Evolutionary conservation across 2,888 invertebrate genomes (phyloP).

Genomic region (Frankliniella intonsa): DNA sequence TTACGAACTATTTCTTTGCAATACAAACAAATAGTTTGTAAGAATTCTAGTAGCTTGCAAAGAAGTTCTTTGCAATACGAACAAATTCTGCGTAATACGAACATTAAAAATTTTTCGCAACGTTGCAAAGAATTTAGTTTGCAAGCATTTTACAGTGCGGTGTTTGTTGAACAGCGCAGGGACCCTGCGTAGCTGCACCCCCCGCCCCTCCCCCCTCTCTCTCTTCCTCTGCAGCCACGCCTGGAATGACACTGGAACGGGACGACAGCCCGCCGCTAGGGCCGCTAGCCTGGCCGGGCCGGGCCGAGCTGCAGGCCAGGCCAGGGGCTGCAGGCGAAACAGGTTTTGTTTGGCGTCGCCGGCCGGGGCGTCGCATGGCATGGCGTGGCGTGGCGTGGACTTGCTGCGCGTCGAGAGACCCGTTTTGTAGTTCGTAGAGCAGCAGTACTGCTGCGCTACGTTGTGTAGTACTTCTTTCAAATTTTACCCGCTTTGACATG

Average conservation of each 20-base stretch:
- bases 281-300: background rate
- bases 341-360: background rate
- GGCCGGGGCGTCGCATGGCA: background rate
- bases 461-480: no score
- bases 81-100: no score
- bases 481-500: no score
- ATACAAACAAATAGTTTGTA: no score
- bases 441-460: no score
- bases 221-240: background rate
- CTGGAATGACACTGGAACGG: constrained; percentile 1
- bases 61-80: no score
- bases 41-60: no score
- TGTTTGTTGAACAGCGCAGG: background rate
- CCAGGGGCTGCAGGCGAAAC: background rate
- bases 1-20: no score
- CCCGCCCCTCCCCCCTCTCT: background rate
- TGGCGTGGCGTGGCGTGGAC: background rate
- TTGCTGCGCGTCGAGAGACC: background rate
- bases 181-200: background rate
- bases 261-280: background rate
- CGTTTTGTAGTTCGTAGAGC: background rate
- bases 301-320: background rate
- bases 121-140: no score
- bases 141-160: no score
- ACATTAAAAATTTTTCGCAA: no score